Percentiles rank a stretch among this genome's conserved stretches.
These are phyloP conservation scores for Drosophila dunni DNA, from an alignment of 1,140 invertebrate species.

Conservation along the genomic window DNA sequence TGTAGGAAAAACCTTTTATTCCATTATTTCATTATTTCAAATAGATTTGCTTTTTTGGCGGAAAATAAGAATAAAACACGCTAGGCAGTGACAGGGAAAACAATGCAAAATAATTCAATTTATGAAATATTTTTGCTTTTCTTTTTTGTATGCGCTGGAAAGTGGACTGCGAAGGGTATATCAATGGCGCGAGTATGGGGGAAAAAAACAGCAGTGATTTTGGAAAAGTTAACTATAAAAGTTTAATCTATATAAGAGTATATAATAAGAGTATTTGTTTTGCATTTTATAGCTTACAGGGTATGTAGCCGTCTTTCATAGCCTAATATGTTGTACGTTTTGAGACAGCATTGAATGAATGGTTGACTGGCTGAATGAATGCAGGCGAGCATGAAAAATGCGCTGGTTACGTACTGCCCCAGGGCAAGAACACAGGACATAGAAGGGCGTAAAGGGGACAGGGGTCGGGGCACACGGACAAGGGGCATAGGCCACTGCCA, in stretches of 20 bases:
- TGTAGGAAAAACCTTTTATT: constrained; percentile 31
- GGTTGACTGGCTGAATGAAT: constrained; percentile 41
- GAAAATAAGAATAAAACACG: constrained; percentile 24
- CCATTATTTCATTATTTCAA: constrained; percentile 16
- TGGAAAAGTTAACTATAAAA: too few relatives aligned
- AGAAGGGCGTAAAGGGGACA: not conserved
- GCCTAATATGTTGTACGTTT: constrained; percentile 4
- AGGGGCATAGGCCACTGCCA: constrained; percentile 20
- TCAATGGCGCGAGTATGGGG: not conserved
- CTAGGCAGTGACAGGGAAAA: constrained; percentile 26
- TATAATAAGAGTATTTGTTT: too few relatives aligned
- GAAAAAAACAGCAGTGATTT: too few relatives aligned
- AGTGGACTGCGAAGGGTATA: not conserved
- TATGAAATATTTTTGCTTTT: constrained; percentile 62
- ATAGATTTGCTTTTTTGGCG: constrained; percentile 25
- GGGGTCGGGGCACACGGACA: constrained; percentile 12
- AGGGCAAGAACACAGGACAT: not conserved
- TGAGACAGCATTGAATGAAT: constrained; percentile 23
- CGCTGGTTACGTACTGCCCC: constrained; percentile 5
- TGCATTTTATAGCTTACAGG: not conserved
- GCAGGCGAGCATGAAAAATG: constrained; percentile 54
- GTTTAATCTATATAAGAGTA: too few relatives aligned
- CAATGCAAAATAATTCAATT: constrained; percentile 75
- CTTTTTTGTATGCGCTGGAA: not conserved
- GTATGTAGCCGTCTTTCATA: not conserved